Percentiles rank a stretch among this genome's conserved stretches.
phyloP scores from a whole-genome alignment of 2,797 vertebrate species.

The Potorous gilbertii region DNA sequence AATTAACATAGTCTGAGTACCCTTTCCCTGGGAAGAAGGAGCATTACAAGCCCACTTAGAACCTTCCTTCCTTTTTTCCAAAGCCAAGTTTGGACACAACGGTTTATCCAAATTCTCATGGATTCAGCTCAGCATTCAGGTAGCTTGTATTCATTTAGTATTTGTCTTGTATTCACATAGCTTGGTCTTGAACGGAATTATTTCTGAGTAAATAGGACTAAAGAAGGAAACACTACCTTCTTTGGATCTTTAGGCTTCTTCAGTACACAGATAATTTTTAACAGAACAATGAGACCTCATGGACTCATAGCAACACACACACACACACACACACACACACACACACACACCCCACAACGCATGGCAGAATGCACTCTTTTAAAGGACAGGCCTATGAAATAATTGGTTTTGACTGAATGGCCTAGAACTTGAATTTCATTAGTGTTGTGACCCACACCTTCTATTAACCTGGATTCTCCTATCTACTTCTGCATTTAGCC shows the following conservation, averaged over 20 bases:
- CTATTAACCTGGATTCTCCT: background rate
- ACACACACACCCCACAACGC: background rate
- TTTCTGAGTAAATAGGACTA: slow-evolving; percentile 41
- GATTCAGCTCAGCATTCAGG: slow-evolving; percentile 20
- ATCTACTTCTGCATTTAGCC: background rate
- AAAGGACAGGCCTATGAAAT: background rate
- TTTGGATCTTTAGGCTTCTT: slow-evolving; percentile 46
- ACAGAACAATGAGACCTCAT: background rate
- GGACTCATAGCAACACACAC: background rate
- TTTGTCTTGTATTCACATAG: too few relatives aligned
- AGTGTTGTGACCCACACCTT: background rate
- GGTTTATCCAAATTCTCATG: background rate
- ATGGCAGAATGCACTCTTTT: background rate
- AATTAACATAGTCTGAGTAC: background rate
- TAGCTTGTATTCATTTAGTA: background rate
- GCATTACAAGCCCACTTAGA: background rate
- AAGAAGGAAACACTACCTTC: slow-evolving; percentile 4
- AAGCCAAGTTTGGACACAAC: background rate
- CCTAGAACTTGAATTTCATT: background rate
- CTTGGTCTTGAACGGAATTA: slow-evolving; percentile 1
- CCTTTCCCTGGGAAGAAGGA: background rate
- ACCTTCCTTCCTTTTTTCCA: slow-evolving; percentile 28
- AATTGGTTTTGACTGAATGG: background rate
- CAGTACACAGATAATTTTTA: background rate
- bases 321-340: background rate